A percentile compares a stretch with the other conserved stretches of the same genome.
Conservation (phyloP, 2,113 vertebrate species). For the Mus pahari region DNA sequence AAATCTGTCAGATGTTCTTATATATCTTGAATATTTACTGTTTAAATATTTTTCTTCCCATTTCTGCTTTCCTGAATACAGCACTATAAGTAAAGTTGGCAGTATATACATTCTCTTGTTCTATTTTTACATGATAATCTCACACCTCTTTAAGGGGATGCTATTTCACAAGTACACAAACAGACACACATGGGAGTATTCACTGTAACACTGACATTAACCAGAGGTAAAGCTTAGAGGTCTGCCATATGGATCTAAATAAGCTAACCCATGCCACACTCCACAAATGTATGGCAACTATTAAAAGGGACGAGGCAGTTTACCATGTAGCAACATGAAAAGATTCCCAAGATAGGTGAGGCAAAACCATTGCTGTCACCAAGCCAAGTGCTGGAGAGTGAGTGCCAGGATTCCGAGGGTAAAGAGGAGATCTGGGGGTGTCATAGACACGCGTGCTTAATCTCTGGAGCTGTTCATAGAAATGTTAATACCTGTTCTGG, state of each 20-base stretch:
- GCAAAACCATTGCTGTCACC: not conserved
- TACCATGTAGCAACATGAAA: not conserved
- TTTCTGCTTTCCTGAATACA: not conserved
- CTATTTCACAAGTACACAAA: conserved; percentile 29
- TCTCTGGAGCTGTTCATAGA: not conserved
- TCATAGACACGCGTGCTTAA: not conserved
- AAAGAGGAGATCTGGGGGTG: not conserved
- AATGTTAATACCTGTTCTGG: not conserved
- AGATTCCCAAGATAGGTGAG: not conserved
- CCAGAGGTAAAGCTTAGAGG: not conserved
- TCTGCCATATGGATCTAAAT: not conserved
- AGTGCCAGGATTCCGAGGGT: not conserved
- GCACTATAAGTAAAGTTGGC: not conserved
- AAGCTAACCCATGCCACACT: not conserved
- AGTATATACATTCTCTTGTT: conserved; percentile 19
- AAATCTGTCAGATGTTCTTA: not conserved
- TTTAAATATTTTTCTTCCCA: conserved; percentile 27
- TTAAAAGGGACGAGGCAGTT: conserved; percentile 24
- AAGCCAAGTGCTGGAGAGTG: not conserved
- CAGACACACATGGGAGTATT: not conserved
- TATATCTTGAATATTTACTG: not conserved
- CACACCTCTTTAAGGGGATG: conserved; percentile 42
- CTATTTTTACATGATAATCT: conserved; percentile 32
- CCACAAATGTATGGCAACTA: not conserved
- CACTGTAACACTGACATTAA: not conserved